Evolutionary conservation across 2,888 invertebrate species (phyloP), one percentile per base, ranked within the genome.

Genomic region (Agriotes lineatus): DNA sequence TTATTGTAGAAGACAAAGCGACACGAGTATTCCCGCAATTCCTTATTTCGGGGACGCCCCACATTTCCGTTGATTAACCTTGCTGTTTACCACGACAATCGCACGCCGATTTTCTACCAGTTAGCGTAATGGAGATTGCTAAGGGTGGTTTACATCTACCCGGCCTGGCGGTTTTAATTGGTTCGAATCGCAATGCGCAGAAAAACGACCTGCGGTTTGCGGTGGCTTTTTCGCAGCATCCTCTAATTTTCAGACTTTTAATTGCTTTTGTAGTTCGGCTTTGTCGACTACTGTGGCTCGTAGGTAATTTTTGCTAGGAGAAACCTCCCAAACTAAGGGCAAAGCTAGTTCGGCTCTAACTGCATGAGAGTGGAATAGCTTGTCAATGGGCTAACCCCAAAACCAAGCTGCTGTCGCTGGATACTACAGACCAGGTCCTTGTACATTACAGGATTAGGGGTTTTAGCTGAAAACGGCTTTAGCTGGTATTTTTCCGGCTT

Each of bases 401-500:
- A 52, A 35, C 52, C 52, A 52, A 48, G 18, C 25, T 50, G 7
- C 52, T 18, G n/a, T 33, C n/a, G 33, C 33, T 33, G 52, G 33
- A 52, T 52, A 33, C n/a, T n/a, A n/a, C 33, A 52, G 33, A 52
- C 52, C 9, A 52, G 52, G 30, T 52, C 52, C 33, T 52, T 52
- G 25, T 52, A 52, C 52, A 33, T 48, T 52, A 18, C 52, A 14
- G 33, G 52, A 52, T 35, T 52, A 35, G 12, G 16, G 52, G 52
- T 12, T 16, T 52, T 25, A 52, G 33, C 18, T 16, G 33, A 35
- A 52, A 33, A 35, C 52, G 52, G 18, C 52, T 52, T 50, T 33
- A 33, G 30, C 52, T n/a, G 4, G 14, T 18, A 52, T 52, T 52
- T 52, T 52, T 52, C 52, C 30, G 14, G 18, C 33, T 14, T 9